Evolutionary conservation across 2,113 vertebrate genomes (phyloP).

Genomic region (Dicentrarchus labrax): DNA sequence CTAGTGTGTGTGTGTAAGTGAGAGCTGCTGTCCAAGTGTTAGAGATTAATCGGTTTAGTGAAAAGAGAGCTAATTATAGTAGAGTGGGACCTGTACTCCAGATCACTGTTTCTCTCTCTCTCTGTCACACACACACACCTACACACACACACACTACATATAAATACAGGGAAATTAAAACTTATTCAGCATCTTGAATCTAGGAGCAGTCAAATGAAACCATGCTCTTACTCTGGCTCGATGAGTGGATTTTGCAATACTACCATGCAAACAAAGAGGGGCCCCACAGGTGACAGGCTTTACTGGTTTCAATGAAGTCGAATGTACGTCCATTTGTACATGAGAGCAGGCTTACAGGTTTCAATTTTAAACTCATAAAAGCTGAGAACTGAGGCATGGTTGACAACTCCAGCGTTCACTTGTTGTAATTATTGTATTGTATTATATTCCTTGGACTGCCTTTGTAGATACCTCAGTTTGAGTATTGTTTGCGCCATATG

Average conservation of each 20-base stretch:
- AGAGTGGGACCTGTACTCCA: conserved; percentile 47
- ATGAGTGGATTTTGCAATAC: neutral
- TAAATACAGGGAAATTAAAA: conserved; percentile 13
- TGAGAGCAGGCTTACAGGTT: neutral
- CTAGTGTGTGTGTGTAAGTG: conserved; percentile 23
- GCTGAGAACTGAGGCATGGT: conserved; percentile 10
- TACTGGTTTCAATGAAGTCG: conserved; percentile 1
- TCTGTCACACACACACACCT: neutral
- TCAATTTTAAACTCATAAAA: conserved; percentile 4
- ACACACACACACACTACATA: conserved; percentile 10
- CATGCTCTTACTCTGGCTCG: no score
- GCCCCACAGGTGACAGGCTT: conserved; percentile 1
- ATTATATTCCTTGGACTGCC: neutral
- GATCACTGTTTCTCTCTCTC: conserved; percentile 7
- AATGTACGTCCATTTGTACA: neutral
- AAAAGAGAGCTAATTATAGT: conserved; percentile 73
- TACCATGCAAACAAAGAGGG: neutral
- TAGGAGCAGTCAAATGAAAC: neutral
- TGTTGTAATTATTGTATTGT: conserved; percentile 11
- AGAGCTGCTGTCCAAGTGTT: conserved; percentile 42
- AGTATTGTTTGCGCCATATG: conserved; percentile 19
- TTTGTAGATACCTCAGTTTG: conserved; percentile 2
- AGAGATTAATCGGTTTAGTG: conserved; percentile 75
- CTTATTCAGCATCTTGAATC: conserved; percentile 1
- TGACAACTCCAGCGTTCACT: neutral